Base-by-base conservation (phyloP, 2,888 invertebrate species). In the Argynnis bischoffii region DNA sequence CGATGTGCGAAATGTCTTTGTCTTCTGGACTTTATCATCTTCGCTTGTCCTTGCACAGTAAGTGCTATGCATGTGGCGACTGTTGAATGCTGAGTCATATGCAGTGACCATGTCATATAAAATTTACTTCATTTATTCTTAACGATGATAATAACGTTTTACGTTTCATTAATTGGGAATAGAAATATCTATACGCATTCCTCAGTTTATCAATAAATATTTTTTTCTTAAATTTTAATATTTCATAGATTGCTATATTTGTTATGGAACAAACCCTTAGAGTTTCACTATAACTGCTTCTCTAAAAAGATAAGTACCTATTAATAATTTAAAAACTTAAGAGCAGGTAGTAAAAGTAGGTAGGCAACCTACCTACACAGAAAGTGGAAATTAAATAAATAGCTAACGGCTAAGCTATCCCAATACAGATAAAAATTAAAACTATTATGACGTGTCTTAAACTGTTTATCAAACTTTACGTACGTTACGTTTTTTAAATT, bases 1-100 rank as follows among this genome's bases (percentile, higher is more conserved):
- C 63, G 69, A 72, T 57, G 70, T 72, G 74, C 71, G 66, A 73
- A 72, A 70, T 61, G 69, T 66, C 73, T 69, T 74, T 75, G 72
- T 74, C 69, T 55, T 63, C 41, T 64, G 47, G 18, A 65, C 54
- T 66, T 72, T 72, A 72, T 69, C 48, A 54, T n/a, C 56, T 51
- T 46, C 57, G 26, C 50, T 65, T 67, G 64, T 64, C 69, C 67
- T 69, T 71, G 63, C 65, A 63, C n/a, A 48, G 59, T 48, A 31
- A 55, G 55, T 53, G 41, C 59, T 48, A 21, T 18, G 48, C 21
- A 55, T 51, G 41, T 51, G 61, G 51, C 46, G 47, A 51, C 55
- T 51, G 67, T 46, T 46, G 15, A 48, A 26, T 48, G 26, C 47
- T 59, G 48, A 59, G n/a, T 59, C 59, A 48, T 14, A 8, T 26